Conservation (phyloP, 2,797 vertebrate species). For the Neopelma chrysocephalum region DNA sequence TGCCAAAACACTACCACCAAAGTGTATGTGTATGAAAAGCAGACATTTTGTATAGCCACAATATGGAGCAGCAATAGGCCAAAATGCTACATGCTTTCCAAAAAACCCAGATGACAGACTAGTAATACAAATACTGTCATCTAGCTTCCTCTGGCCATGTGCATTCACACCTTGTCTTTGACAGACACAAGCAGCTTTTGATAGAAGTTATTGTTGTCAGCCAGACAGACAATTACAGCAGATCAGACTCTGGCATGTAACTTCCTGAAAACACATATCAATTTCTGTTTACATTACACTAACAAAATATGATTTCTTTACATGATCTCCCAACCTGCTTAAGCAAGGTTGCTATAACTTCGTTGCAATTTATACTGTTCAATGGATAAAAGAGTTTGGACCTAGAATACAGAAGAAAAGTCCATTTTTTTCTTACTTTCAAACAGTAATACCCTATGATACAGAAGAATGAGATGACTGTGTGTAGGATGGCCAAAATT, state of each 20-base stretch:
- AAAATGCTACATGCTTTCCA: not conserved
- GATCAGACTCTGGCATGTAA: not conserved
- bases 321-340: not conserved
- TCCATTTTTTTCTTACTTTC: constrained; percentile 76
- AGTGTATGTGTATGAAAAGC: not conserved
- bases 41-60: not conserved
- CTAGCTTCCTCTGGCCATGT: not conserved
- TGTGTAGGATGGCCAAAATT: constrained; percentile 90
- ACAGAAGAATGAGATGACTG: constrained; percentile 95
- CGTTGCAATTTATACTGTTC: not conserved
- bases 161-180: not conserved
- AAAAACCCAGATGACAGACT: not conserved
- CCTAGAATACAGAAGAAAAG: not conserved
- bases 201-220: not conserved
- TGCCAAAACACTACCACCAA: not conserved
- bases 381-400: not conserved
- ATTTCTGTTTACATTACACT: not conserved
- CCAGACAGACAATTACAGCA: not conserved
- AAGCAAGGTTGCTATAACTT: not conserved
- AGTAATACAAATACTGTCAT: not conserved
- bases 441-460: constrained; percentile 98
- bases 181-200: not conserved
- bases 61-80: not conserved
- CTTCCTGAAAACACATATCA: not conserved
- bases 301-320: not conserved